phyloP scores from a whole-genome alignment of 2,113 vertebrate species.

The Megaleporinus macrocephalus region DNA sequence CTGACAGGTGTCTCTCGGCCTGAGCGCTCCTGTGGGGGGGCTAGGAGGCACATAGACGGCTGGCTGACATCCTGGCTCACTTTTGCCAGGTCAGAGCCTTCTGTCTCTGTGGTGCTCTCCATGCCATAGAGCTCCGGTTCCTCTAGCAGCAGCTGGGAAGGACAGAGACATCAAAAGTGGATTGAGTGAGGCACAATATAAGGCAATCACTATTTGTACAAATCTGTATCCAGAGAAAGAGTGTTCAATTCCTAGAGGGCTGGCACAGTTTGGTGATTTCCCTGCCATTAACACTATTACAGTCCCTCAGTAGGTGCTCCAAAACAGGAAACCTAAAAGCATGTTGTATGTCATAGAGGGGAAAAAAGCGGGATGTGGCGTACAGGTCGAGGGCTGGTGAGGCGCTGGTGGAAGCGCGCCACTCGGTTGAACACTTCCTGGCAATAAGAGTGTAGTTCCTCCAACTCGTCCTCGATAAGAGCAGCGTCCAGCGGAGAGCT shows the following conservation, averaged over 20 bases:
- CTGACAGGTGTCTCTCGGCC: slow-evolving; percentile 93
- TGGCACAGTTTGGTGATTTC: background rate
- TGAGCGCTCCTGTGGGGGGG: slow-evolving; percentile 79
- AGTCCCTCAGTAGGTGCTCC: background rate
- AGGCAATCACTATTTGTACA: background rate
- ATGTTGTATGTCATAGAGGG: background rate
- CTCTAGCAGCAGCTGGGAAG: slow-evolving; percentile 74
- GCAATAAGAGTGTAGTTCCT: slow-evolving; percentile 91
- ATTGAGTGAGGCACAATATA: background rate
- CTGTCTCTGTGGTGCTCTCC: slow-evolving; percentile 78
- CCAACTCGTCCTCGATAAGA: slow-evolving; percentile 90
- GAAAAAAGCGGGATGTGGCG: background rate
- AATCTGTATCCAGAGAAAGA: background rate
- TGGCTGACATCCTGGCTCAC: slow-evolving; percentile 59
- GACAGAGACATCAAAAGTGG: background rate
- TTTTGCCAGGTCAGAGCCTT: slow-evolving; percentile 35
- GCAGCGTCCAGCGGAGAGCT: slow-evolving; percentile 87
- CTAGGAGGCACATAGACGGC: slow-evolving; percentile 82
- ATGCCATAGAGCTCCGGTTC: slow-evolving; percentile 81
- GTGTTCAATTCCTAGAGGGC: background rate
- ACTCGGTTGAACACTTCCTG: slow-evolving; percentile 94
- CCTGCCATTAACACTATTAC: background rate
- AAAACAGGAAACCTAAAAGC: background rate
- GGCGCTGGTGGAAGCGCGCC: slow-evolving; percentile 88
- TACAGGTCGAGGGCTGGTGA: slow-evolving; percentile 81